phyloP scores from a whole-genome alignment of 2,888 invertebrate species.

The Psylliodes chrysocephalus region DNA sequence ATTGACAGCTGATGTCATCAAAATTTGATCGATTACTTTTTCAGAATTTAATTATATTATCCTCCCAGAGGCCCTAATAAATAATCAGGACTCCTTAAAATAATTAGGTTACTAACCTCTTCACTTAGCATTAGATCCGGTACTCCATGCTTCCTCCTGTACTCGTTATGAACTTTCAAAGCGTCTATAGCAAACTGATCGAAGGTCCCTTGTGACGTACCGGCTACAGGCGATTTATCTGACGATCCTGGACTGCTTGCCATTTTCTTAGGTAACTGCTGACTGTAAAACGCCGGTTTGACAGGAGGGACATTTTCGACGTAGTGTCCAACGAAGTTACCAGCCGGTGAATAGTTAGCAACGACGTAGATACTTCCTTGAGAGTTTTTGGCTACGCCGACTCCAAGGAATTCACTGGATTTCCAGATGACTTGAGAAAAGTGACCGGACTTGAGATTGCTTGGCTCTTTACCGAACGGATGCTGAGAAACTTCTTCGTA shows the following conservation, averaged over 20 bases:
- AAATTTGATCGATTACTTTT: background rate
- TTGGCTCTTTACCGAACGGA: slow-evolving; percentile 72
- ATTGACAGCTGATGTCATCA: too few species aligned
- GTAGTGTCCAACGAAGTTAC: slow-evolving; percentile 84
- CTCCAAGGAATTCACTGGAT: slow-evolving; percentile 72
- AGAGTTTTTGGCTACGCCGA: slow-evolving; percentile 74
- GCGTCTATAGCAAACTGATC: slow-evolving; percentile 65
- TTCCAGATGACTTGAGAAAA: slow-evolving; percentile 81
- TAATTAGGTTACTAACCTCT: slow-evolving; percentile 65
- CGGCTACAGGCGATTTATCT: background rate
- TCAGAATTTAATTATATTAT: background rate
- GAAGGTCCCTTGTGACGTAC: slow-evolving; percentile 34
- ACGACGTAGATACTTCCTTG: slow-evolving; percentile 86
- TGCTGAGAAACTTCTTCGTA: slow-evolving; percentile 74
- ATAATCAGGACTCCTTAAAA: too few species aligned
- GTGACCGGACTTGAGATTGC: slow-evolving; percentile 72
- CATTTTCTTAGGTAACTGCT: slow-evolving; percentile 5
- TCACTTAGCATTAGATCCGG: slow-evolving; percentile 67
- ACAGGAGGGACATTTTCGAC: slow-evolving; percentile 76
- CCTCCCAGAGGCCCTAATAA: background rate
- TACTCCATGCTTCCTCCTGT: slow-evolving; percentile 69
- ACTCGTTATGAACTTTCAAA: slow-evolving; percentile 71
- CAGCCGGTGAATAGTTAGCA: slow-evolving; percentile 90
- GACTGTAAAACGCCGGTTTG: slow-evolving; percentile 49
- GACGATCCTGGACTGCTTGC: slow-evolving; percentile 1